A percentile compares a stretch with the other conserved stretches of the same genome.
Evolutionary conservation across 2,113 vertebrate species (phyloP).

Genomic region (Rhagologus leucostigma): DNA sequence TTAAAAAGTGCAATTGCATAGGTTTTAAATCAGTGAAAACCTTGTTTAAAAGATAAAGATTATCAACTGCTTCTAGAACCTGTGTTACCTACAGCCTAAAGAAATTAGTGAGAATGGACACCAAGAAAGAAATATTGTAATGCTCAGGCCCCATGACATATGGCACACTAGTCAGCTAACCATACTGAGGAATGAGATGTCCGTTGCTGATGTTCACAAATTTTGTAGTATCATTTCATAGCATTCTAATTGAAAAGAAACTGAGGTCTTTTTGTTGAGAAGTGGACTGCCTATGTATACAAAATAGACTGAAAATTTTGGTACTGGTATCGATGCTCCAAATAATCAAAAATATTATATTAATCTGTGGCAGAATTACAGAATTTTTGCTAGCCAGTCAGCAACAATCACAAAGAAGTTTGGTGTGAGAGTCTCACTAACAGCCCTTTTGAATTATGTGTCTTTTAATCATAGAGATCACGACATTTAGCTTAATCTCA

Average conservation of each 20-base stretch:
- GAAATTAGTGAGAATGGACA: background rate
- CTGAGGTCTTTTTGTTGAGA: background rate
- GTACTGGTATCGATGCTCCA: accelerated
- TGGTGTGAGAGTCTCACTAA: background rate
- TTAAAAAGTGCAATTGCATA: background rate
- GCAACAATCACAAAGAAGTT: background rate
- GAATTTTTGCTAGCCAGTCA: background rate
- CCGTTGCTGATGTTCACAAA: background rate
- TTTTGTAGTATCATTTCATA: background rate
- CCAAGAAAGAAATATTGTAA: background rate
- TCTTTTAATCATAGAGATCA: background rate
- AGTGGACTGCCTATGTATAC: background rate
- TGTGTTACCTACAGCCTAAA: background rate
- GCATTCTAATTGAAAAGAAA: background rate
- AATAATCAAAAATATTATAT: background rate
- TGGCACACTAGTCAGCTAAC: background rate
- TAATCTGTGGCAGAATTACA: background rate
- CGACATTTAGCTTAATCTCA: accelerated
- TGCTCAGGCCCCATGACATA: background rate
- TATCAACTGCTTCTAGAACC: background rate
- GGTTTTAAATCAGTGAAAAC: background rate
- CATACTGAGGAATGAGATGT: background rate
- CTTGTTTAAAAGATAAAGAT: background rate
- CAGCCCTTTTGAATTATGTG: background rate
- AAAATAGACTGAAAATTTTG: background rate